Evolutionary conservation across 1,140 invertebrate species (phyloP).

Genomic region (Bombus affinis): DNA sequence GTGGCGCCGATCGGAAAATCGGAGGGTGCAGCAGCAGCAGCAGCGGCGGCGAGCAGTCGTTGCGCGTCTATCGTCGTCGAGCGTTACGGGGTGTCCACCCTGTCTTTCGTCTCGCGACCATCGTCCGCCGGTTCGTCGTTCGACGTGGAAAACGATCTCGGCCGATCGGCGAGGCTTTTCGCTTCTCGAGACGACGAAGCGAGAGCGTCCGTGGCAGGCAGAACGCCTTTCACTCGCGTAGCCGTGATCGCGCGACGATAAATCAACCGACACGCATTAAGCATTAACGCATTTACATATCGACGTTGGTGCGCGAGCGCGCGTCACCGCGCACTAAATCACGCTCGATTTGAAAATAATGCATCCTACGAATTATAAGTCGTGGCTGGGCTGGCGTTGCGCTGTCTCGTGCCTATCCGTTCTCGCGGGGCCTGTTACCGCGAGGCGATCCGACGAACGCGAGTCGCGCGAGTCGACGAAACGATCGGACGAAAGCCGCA

Average conservation of each 20-base stretch:
- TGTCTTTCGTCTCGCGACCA: too few species aligned
- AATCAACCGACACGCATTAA: constrained; percentile 64
- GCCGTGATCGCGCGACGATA: constrained; percentile 38
- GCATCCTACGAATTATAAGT: not conserved
- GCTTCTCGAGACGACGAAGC: constrained; percentile 4
- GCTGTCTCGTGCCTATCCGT: not conserved
- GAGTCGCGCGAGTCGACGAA: not conserved
- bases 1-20: constrained; percentile 70
- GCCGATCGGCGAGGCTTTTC: not conserved
- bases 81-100: not conserved
- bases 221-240: constrained; percentile 51
- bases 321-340: constrained; percentile 34
- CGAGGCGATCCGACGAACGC: not conserved
- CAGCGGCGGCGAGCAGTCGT: too few species aligned
- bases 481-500: not conserved
- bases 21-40: constrained; percentile 52
- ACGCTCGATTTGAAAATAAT: constrained; percentile 42
- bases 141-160: too few species aligned
- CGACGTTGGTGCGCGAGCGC: constrained; percentile 38
- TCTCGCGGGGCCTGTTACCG: not conserved
- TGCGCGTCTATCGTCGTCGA: too few species aligned
- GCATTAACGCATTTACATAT: constrained; percentile 63
- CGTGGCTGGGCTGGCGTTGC: not conserved
- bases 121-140: fast-evolving
- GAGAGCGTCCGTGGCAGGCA: not conserved